phyloP scores from a whole-genome alignment of 1,140 invertebrate genomes.

The Sitophilus oryzae region DNA sequence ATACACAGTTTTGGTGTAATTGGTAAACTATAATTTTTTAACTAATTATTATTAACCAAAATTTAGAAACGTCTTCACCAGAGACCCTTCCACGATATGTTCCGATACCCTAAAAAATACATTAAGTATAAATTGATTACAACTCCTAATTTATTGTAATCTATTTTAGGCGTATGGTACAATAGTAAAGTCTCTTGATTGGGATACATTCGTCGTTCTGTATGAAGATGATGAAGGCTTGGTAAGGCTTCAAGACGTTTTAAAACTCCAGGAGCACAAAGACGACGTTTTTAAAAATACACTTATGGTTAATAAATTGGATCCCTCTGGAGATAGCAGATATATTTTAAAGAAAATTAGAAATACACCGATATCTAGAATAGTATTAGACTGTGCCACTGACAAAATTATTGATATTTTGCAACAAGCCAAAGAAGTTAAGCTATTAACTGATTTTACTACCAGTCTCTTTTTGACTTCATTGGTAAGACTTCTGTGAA shows the following conservation, averaged over 20 bases:
- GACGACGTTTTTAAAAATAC: slow-evolving; percentile 47
- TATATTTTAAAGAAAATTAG: slow-evolving; percentile 75
- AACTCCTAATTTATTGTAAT: background rate
- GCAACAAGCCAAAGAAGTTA: slow-evolving; percentile 72
- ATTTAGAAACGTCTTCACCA: no score
- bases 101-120: no score
- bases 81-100: no score
- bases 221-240: slow-evolving; percentile 77
- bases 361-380: slow-evolving; percentile 59
- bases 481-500: slow-evolving; percentile 37
- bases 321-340: slow-evolving; percentile 57
- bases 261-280: slow-evolving; percentile 56
- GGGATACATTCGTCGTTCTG: slow-evolving; percentile 73
- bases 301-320: slow-evolving; percentile 56
- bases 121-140: no score
- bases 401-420: slow-evolving; percentile 62
- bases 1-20: no score
- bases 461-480: slow-evolving; percentile 53
- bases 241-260: slow-evolving; percentile 75
- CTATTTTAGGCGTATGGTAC: slow-evolving; percentile 45
- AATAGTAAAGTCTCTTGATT: slow-evolving; percentile 66
- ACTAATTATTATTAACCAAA: no score
- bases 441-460: slow-evolving; percentile 67
- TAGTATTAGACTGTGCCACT: slow-evolving; percentile 72
- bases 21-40: no score